Conservation (phyloP, 2,797 vertebrate species). For the Mallotus villosus region DNA sequence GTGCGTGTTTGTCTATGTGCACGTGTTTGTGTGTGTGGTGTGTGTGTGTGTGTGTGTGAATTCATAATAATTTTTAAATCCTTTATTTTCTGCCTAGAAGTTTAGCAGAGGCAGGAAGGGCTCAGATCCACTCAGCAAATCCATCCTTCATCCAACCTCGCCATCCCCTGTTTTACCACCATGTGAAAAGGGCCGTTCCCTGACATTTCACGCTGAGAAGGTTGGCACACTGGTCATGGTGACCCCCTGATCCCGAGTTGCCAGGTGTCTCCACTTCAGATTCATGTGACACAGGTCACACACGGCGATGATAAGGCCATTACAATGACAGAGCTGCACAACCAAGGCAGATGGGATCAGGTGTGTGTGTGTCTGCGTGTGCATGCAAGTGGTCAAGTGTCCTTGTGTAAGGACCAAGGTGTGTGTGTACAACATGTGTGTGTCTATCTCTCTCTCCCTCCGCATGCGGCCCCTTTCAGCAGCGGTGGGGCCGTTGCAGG, state of each 20-base stretch:
- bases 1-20: not conserved
- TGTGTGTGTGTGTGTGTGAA: not conserved
- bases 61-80: not conserved
- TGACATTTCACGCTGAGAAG: not conserved
- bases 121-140: not conserved
- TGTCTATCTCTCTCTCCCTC: slow-evolving; percentile 8
- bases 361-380: not conserved
- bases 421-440: slow-evolving; percentile 7
- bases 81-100: not conserved
- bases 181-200: not conserved
- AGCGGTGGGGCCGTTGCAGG: slow-evolving; percentile 12
- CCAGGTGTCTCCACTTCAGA: not conserved
- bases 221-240: not conserved
- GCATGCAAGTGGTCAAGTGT: not conserved
- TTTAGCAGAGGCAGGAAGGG: not conserved
- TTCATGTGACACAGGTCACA: not conserved
- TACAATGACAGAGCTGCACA: not conserved
- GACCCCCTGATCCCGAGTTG: not conserved
- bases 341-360: not conserved
- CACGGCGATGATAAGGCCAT: not conserved
- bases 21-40: not conserved
- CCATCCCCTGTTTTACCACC: not conserved
- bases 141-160: not conserved
- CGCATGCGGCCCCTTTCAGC: slow-evolving; percentile 2
- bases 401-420: not conserved